These are phyloP conservation scores for Sebastes minor DNA, from an alignment of 2,797 vertebrate genomes.

Conservation along the genomic window DNA sequence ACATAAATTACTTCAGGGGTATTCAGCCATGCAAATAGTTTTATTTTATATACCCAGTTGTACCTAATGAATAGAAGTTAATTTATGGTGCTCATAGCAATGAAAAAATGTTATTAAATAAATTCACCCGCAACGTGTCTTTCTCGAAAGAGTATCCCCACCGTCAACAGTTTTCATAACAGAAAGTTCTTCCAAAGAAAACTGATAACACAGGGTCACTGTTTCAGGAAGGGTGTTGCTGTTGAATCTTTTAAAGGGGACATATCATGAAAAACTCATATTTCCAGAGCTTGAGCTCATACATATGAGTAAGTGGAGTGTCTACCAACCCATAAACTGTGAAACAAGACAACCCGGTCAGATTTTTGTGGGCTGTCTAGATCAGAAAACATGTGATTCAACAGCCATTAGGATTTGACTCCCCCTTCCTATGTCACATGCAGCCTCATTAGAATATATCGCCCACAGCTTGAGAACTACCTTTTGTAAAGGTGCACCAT, in stretches of 20 bases:
- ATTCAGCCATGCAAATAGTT: background rate
- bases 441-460: too few relatives aligned
- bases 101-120: background rate
- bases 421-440: too few relatives aligned
- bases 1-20: constrained; percentile 7
- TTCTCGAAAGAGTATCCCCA: background rate
- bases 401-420: too few relatives aligned
- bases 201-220: background rate
- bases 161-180: background rate
- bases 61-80: background rate
- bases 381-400: background rate
- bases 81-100: background rate
- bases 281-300: too few relatives aligned
- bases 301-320: too few relatives aligned
- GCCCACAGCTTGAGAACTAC: too few relatives aligned
- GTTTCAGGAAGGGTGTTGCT: background rate
- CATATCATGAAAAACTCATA: background rate
- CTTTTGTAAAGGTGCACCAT: too few relatives aligned
- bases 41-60: constrained; percentile 3
- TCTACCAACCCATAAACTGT: too few relatives aligned
- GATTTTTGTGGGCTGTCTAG: background rate
- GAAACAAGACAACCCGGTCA: background rate
- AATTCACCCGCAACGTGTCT: background rate
- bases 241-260: background rate
- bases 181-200: background rate